Base-by-base conservation (phyloP, 2,797 vertebrate species). In the Xyrichtys novacula region DNA sequence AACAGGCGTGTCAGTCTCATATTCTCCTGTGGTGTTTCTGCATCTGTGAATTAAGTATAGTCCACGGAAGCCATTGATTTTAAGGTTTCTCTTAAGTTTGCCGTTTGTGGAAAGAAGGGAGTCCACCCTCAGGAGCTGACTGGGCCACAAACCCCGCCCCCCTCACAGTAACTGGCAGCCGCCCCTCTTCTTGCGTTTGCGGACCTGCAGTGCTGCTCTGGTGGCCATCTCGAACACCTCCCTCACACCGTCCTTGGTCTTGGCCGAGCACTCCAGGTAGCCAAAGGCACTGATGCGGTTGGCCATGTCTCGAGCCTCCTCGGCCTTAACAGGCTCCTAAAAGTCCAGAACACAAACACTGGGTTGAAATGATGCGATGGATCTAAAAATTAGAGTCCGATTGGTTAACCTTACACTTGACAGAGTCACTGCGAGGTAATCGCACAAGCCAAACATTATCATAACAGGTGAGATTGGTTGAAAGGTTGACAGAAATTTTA, bases 161-260 rank as follows among this genome's bases (percentile, higher is more conserved):
- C 26, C 71, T 96, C 92, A 99, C 78, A 98, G 94, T 65, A 99
- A 93, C 49, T 95, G 93, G 86, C 97, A 99, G 70, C 89, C 95
- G 0, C 89, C 76, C 91, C 95, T 95, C 93, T 93, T 96, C 92
- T 95, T 97, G 62, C 95, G 96, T 92, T 98, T 98, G 48, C 96
- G 95, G 25, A 98, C 97, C 92, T 99, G 97, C 85, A 99, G 94
- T 0, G 96, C 97, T 0, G 97, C 97, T 1, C 97, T 93, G 23
- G 97, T 98, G 78, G 97, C 97, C 97, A 99, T 98, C 91, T 99
- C 97, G 0, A 99, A 99, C 54, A 99, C 97, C 83, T 99, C 97
- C 78, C 97, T 93, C 74, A 99, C 97, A 0, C 97, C 97, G 0
- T 99, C 97, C 89, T 99, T 98, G 7, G 97, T 99, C 93, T 98